These are phyloP conservation scores for Plestiodon gilberti DNA, from an alignment of 2,113 vertebrate species.

Conservation along the genomic window DNA sequence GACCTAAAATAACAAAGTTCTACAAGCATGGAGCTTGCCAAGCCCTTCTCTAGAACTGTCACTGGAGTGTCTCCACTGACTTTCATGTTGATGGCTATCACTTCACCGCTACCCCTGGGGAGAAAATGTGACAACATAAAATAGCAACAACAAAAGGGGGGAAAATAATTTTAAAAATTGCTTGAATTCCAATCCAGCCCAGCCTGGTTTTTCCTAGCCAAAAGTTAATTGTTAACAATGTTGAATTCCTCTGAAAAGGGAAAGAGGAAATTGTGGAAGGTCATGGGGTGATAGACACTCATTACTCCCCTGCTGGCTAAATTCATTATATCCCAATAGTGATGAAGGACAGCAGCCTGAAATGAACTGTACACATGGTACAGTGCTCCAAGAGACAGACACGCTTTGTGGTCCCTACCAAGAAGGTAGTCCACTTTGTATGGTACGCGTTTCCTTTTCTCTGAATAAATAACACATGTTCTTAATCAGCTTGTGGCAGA, in stretches of 20 bases:
- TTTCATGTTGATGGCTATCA: not conserved
- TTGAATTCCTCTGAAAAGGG: not conserved
- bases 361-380: not conserved
- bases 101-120: not conserved
- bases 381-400: conserved; percentile 7
- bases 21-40: too few relatives aligned
- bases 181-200: not conserved
- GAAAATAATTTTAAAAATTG: fast-evolving
- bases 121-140: not conserved
- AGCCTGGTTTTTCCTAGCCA: conserved; percentile 25
- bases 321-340: not conserved
- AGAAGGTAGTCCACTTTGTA: not conserved
- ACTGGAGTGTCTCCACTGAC: too few relatives aligned
- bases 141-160: fast-evolving
- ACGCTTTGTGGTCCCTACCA: not conserved
- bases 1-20: too few relatives aligned
- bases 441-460: conserved; percentile 49
- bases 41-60: too few relatives aligned
- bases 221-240: conserved; percentile 8
- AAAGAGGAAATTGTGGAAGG: conserved; percentile 49
- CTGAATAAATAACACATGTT: conserved; percentile 22
- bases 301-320: conserved; percentile 22
- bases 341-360: not conserved
- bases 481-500: too few relatives aligned
- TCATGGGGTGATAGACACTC: not conserved